A percentile compares a stretch with the other conserved stretches of the same genome.
Evolutionary conservation across 2,113 vertebrate species (phyloP).

Genomic region (Aphelocoma coerulescens): DNA sequence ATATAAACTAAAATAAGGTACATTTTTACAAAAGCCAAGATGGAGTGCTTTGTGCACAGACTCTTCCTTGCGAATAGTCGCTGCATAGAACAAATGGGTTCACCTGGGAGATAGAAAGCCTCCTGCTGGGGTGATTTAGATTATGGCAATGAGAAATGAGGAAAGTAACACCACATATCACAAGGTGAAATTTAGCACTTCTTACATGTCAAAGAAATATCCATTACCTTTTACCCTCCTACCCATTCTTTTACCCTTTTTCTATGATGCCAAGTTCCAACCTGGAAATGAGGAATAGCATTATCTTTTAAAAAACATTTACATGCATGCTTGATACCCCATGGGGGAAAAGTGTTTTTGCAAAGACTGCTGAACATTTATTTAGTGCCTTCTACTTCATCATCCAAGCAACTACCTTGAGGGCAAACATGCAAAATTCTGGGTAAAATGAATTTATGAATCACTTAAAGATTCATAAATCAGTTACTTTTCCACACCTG

Average conservation of each 20-base stretch:
- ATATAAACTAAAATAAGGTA: neutral
- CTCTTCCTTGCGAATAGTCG: neutral
- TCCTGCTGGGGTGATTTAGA: neutral
- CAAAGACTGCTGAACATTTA: neutral
- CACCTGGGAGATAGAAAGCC: neutral
- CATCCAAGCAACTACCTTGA: neutral
- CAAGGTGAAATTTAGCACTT: neutral
- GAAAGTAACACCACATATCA: neutral
- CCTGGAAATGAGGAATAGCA: neutral
- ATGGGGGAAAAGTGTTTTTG: neutral
- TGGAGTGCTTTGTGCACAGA: neutral
- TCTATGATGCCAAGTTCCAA: neutral
- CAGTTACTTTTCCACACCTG: neutral
- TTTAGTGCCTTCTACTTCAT: neutral
- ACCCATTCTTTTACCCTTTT: neutral
- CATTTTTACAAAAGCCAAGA: neutral
- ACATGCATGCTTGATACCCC: fast-evolving
- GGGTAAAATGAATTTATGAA: neutral
- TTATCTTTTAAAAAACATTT: neutral
- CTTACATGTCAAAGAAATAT: neutral
- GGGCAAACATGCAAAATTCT: neutral
- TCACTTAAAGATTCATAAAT: neutral
- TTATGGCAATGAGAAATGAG: neutral
- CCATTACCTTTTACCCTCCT: neutral
- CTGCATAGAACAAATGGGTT: neutral